These are phyloP conservation scores for Drosophila paulistorum DNA, from an alignment of 1,140 invertebrate species.

Conservation along the genomic window DNA sequence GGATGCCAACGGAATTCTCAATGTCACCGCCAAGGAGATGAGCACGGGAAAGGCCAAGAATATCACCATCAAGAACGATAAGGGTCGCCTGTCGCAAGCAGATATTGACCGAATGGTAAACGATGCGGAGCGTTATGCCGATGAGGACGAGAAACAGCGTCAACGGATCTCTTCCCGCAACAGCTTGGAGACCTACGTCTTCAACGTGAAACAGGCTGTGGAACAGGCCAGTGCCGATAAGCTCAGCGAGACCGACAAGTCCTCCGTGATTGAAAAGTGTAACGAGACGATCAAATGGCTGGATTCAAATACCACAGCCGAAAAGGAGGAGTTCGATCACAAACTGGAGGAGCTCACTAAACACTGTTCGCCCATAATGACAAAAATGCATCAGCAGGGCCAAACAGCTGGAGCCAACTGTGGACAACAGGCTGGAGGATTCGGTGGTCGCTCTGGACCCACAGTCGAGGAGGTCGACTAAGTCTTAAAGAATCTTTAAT, in stretches of 20 bases:
- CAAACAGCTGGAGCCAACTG: slow-evolving; percentile 74
- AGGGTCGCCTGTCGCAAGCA: slow-evolving; percentile 90
- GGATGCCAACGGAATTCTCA: slow-evolving; percentile 86
- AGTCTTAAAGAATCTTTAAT: slow-evolving; percentile 27
- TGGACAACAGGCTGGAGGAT: slow-evolving; percentile 83
- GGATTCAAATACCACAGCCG: slow-evolving; percentile 86
- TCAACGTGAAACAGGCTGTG: slow-evolving; percentile 87
- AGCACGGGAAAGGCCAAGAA: slow-evolving; percentile 86
- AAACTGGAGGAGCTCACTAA: slow-evolving; percentile 85
- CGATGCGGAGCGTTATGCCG: slow-evolving; percentile 74
- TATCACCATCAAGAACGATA: slow-evolving; percentile 94
- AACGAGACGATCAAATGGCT: slow-evolving; percentile 86
- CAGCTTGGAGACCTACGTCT: slow-evolving; percentile 88
- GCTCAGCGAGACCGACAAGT: slow-evolving; percentile 86
- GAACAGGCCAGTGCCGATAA: slow-evolving; percentile 84
- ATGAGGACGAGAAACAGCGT: slow-evolving; percentile 88
- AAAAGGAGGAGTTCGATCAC: slow-evolving; percentile 87
- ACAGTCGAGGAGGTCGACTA: slow-evolving; percentile 91
- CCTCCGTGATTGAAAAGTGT: slow-evolving; percentile 85
- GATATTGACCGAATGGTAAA: slow-evolving; percentile 87
- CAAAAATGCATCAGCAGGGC: slow-evolving; percentile 84
- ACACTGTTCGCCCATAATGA: slow-evolving; percentile 85
- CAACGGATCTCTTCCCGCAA: slow-evolving; percentile 86
- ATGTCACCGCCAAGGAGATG: slow-evolving; percentile 86
- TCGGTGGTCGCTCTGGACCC: slow-evolving; percentile 84